Percentiles rank a stretch among this genome's conserved stretches.
These are phyloP conservation scores for Drosophila trapezifrons DNA, from an alignment of 1,140 invertebrate species.

Conservation along the genomic window DNA sequence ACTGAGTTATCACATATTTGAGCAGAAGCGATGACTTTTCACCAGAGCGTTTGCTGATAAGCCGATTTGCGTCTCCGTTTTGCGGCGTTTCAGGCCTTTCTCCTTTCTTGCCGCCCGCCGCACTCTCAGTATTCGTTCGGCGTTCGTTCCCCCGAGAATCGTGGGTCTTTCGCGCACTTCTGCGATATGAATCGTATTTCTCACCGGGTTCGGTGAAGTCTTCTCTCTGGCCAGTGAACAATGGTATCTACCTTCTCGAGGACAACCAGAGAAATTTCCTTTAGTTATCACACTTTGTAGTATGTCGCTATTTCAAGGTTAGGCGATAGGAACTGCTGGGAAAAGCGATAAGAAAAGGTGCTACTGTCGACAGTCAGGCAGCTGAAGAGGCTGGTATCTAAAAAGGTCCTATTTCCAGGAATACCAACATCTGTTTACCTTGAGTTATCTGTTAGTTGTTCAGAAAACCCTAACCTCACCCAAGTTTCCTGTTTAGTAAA, in stretches of 20 bases:
- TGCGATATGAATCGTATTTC: conserved; percentile 25
- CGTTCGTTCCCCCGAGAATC: conserved; percentile 35
- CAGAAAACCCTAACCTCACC: conserved; percentile 2
- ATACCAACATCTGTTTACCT: conserved; percentile 33
- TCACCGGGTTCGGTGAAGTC: conserved; percentile 16
- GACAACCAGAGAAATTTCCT: conserved; percentile 17
- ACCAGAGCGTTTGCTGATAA: conserved; percentile 61
- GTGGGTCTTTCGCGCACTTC: conserved; percentile 26
- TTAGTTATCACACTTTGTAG: conserved; percentile 9
- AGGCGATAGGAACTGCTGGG: neutral
- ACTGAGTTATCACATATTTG: conserved; percentile 71
- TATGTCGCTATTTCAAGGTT: conserved; percentile 30
- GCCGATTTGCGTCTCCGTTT: conserved; percentile 76
- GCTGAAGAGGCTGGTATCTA: neutral
- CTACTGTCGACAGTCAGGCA: neutral
- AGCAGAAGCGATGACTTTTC: conserved; percentile 54
- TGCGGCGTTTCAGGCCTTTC: conserved; percentile 24
- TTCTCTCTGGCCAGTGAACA: conserved; percentile 23
- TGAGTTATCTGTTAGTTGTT: neutral
- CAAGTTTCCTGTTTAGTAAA: conserved; percentile 12
- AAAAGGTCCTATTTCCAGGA: conserved; percentile 20
- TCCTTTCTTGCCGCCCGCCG: conserved; percentile 21
- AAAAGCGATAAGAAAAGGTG: conserved; percentile 48
- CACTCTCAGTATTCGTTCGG: conserved; percentile 43
- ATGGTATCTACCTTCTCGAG: conserved; percentile 26